Evolutionary conservation across 2,113 vertebrate genomes (phyloP), one percentile per base, ranked within the genome.

Genomic region (Saimiri boliviensis): DNA sequence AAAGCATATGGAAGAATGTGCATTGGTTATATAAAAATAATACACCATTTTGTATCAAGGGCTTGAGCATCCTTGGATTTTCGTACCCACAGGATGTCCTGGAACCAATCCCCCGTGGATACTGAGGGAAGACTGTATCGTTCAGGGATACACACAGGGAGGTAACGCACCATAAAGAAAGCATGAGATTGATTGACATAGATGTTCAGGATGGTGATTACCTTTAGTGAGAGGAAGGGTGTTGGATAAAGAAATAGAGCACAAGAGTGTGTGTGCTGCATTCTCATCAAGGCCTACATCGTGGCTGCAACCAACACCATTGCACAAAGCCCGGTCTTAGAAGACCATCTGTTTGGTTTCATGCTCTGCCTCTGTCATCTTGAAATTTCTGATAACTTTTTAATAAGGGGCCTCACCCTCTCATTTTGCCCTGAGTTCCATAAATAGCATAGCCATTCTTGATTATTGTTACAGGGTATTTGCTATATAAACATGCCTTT

Each of bases 291-390:
- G 37, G 35, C 58, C 8, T 32, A 37, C 32, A 56, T 84, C 6
- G 6, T 0, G 30, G 5, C 21, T 42, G 10, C 32, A 40, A 47
- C 9, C 13, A 10, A 16, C 1, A 4, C 27, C 30, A 2, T 8
- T 6, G 0, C 47, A 60, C 2, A 19, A 19, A n/a, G 9, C 6
- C 47, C 19, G 27, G 3, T 63, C 30, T 49, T 47, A 30, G n/a
- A n/a, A 82, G 54, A 23, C 9, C 8, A 25, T 42, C 11, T 1
- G 3, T 9, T 27, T 13, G 6, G 35, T 47, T 71, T 52, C 23
- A 12, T 12, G 2, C 23, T 76, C 13, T 56, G 40, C 17, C 17
- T 3, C 27, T 63, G 27, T 63, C 60, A 63, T 63, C 60, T 63
- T 32, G 60, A 30, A 63, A 14, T 63, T 63, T 12, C 23, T 70